Evolutionary conservation across 2,113 vertebrate genomes (phyloP).

Genomic region (Sorex araneus): DNA sequence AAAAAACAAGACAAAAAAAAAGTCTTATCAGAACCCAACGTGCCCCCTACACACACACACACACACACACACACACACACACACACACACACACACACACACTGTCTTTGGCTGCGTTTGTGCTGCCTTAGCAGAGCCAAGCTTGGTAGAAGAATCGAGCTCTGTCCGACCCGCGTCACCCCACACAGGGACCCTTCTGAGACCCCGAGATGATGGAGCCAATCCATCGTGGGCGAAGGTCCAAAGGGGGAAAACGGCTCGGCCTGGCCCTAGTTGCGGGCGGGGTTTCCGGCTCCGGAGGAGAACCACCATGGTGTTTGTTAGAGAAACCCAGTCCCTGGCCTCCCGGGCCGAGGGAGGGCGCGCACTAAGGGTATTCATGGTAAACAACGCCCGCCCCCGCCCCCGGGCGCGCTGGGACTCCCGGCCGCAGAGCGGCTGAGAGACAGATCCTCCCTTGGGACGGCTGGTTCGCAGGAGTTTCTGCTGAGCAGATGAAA

Average conservation of each 20-base stretch:
- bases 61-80: neutral
- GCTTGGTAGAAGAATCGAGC: neutral
- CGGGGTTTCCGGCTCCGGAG: neutral
- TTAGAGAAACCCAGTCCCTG: neutral
- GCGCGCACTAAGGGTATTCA: neutral
- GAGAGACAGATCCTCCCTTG: neutral
- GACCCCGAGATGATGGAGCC: no score
- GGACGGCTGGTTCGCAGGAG: neutral
- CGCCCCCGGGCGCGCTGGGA: no score
- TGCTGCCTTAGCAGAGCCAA: neutral
- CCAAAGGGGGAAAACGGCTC: neutral
- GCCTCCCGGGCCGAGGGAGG: neutral
- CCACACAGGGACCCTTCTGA: no score
- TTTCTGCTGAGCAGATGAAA: neutral
- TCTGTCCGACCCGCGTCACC: no score
- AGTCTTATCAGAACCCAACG: conserved; percentile 50
- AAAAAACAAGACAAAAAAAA: no score
- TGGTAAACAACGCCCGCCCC: neutral
- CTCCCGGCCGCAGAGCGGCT: no score
- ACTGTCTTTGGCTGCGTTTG: neutral
- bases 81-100: neutral
- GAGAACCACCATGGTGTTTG: neutral
- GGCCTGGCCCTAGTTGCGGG: neutral
- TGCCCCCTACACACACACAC: no score
- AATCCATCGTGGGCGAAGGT: no score